These are phyloP conservation scores for Uloborus plumipes DNA, from an alignment of 2,888 invertebrate genomes.

Conservation along the genomic window DNA sequence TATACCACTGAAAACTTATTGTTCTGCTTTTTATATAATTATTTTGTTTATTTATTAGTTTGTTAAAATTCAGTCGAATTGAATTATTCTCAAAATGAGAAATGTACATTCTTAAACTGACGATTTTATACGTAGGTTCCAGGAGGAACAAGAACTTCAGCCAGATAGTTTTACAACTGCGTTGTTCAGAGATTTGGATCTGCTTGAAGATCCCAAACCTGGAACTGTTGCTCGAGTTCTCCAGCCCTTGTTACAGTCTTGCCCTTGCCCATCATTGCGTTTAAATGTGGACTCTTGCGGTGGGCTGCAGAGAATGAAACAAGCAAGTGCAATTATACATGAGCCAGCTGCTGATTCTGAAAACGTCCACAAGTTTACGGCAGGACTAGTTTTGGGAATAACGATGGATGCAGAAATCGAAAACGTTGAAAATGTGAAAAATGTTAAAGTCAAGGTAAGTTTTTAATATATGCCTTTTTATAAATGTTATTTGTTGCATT, in stretches of 20 bases:
- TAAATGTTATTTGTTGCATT: not conserved
- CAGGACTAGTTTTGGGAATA: slow-evolving; percentile 89
- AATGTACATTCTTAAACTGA: too few relatives aligned
- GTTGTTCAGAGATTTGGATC: slow-evolving; percentile 83
- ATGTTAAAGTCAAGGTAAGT: slow-evolving; percentile 80
- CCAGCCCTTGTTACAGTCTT: slow-evolving; percentile 76
- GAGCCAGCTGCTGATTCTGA: slow-evolving; percentile 89
- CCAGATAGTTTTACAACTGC: slow-evolving; percentile 86
- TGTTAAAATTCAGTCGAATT: too few relatives aligned
- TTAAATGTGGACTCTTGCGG: slow-evolving; percentile 66
- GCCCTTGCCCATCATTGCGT: slow-evolving; percentile 58
- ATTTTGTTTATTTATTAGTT: too few relatives aligned
- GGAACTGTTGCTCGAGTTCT: slow-evolving; percentile 84
- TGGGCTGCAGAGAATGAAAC: slow-evolving; percentile 67
- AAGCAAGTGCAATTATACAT: slow-evolving; percentile 76
- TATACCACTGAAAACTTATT: too few relatives aligned
- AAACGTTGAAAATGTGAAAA: slow-evolving; percentile 81
- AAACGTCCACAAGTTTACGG: slow-evolving; percentile 88
- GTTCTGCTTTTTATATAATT: too few relatives aligned
- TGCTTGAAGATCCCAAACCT: slow-evolving; percentile 80
- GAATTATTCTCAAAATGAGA: too few relatives aligned
- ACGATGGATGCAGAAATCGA: slow-evolving; percentile 88
- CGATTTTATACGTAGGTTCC: slow-evolving; percentile 37
- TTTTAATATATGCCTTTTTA: too few relatives aligned
- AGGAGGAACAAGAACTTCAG: slow-evolving; percentile 74